Conservation (phyloP, 2,888 invertebrate species). For the Brachyptera putata region DNA sequence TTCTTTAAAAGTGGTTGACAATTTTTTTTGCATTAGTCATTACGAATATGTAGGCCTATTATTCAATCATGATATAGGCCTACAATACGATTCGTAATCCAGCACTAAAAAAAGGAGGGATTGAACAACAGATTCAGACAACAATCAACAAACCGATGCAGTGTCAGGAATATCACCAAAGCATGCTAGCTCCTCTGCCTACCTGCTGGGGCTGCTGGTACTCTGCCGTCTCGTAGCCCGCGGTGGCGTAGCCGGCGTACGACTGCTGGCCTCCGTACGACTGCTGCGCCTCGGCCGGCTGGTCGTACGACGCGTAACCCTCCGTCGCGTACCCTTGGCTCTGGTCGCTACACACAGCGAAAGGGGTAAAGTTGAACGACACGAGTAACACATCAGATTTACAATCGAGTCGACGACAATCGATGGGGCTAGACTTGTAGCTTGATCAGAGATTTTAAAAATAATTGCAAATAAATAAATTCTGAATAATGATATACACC, state of each 20-base stretch:
- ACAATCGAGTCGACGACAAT: background rate
- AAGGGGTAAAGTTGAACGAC: no score
- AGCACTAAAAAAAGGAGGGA: background rate
- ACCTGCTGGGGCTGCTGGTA: conserved; percentile 14
- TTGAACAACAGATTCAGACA: background rate
- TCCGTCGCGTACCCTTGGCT: background rate
- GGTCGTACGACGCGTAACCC: conserved; percentile 13
- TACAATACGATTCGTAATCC: no score
- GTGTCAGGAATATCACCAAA: no score
- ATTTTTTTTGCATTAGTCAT: no score
- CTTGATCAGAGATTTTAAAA: background rate
- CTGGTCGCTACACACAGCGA: background rate
- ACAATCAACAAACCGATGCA: no score
- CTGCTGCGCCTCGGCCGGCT: conserved; percentile 23
- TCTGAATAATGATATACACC: background rate
- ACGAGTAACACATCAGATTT: background rate
- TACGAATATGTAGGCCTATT: no score
- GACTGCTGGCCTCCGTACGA: conserved; percentile 11
- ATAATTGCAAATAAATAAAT: background rate
- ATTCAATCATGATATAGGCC: no score
- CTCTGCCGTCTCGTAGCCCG: conserved; percentile 6
- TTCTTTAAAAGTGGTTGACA: no score
- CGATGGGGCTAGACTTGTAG: background rate
- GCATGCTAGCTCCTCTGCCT: no score
- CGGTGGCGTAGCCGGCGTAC: background rate